phyloP scores from a whole-genome alignment of 2,888 invertebrate genomes.

The Ypsolopha scabrella region DNA sequence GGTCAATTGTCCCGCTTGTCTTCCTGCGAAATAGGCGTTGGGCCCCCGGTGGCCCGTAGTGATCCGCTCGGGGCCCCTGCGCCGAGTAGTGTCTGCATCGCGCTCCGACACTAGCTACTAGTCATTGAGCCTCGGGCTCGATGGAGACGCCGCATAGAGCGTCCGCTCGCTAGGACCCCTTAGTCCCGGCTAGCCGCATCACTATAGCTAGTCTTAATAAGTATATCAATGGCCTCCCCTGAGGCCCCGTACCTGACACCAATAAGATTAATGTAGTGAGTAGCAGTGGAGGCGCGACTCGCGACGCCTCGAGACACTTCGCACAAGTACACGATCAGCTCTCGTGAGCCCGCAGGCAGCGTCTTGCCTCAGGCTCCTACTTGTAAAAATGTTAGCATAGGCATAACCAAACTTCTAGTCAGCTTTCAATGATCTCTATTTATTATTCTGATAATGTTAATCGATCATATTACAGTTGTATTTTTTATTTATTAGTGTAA shows the following conservation, averaged over 20 bases:
- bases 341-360: slow-evolving; percentile 11
- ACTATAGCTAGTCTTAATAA: slow-evolving; percentile 7
- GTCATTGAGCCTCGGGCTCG: slow-evolving; percentile 7
- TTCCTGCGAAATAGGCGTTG: slow-evolving; percentile 18
- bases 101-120: slow-evolving; percentile 48
- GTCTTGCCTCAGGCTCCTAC: slow-evolving; percentile 9
- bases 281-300: not conserved
- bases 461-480: slow-evolving; percentile 43
- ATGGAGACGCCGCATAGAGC: not conserved
- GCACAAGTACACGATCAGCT: not conserved
- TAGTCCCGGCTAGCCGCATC: slow-evolving; percentile 21
- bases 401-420: slow-evolving; percentile 63
- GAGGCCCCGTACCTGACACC: slow-evolving; percentile 43
- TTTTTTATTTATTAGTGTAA: slow-evolving; percentile 39
- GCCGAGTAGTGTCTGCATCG: slow-evolving; percentile 20
- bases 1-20: slow-evolving; percentile 55
- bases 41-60: slow-evolving; percentile 14
- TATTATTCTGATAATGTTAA: slow-evolving; percentile 45
- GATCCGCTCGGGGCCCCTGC: slow-evolving; percentile 13
- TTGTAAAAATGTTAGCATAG: slow-evolving; percentile 51
- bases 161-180: not conserved
- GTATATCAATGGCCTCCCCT: slow-evolving; percentile 10
- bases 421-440: slow-evolving; percentile 63
- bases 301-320: not conserved
- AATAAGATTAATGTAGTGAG: slow-evolving; percentile 13